Base-by-base conservation (phyloP, 2,797 vertebrate genomes). In the Chloroceryle amazona region DNA sequence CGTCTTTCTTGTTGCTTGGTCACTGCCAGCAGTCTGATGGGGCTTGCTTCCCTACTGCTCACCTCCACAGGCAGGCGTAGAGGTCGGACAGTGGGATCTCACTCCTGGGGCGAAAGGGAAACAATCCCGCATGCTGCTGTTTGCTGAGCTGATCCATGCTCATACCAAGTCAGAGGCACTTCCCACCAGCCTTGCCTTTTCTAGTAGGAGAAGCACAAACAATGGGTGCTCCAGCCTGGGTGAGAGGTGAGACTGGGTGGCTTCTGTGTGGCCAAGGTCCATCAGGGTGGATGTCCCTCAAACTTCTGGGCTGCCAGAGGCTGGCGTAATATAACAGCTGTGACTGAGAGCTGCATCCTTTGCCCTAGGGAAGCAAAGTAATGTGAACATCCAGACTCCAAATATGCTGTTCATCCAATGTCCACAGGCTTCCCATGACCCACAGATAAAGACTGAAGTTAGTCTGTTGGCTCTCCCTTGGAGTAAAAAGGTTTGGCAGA, bases 61-160 rank as follows among this genome's bases (percentile, higher is more conserved):
- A 1, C 61, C 80, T 58, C 5, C 6, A 62, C 78, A 72, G 86
- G 71, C 29, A 33, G 23, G 23, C 44, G 22, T n/a, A 31, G 41
- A 61, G 44, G 10, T 57, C 0, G 7, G 66, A 29, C 46, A 35
- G 54, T 0, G 0, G 86, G 54, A 58, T 9, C 37, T 17, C 0
- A 0, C 28, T 76, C 55, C 19, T 2, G 1, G 31, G 26, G 20
- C 7, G 1, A 66, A 60, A 47, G 47, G 37, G 60, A 47, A 46
- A 13, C 1, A 4, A 42, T 47, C 19, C 67, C 6, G 1, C 0
- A 0, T 7, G 61, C 39, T 63, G 66, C 78, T 0, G 0, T 68
- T 58, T 55, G 20, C 51, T 19, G 78, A 70, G 46, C 39, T 42
- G 71, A 49, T 72, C 31, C 1, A 0, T 15, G 31, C 65, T 39